Percentiles rank a stretch among this genome's conserved stretches.
These are phyloP conservation scores for Eulemur macaco DNA, from an alignment of 2,113 vertebrate species.

Conservation along the genomic window DNA sequence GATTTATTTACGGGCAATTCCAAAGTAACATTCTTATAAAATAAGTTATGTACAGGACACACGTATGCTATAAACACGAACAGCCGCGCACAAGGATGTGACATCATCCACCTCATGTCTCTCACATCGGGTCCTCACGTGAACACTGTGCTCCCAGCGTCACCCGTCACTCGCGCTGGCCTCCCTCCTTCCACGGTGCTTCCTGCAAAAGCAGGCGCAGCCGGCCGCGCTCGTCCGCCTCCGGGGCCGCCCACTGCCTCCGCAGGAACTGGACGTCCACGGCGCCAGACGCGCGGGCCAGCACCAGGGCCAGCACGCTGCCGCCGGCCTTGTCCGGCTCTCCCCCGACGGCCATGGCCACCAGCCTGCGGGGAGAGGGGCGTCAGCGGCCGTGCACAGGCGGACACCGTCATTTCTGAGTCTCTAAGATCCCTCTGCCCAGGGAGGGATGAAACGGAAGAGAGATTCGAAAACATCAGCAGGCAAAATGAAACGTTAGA, in stretches of 20 bases:
- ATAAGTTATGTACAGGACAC: constrained; percentile 42
- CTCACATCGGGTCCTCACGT: neutral
- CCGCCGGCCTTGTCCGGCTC: constrained; percentile 88
- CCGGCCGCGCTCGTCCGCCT: constrained; percentile 83
- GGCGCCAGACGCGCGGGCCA: constrained; percentile 89
- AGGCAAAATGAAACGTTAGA: neutral
- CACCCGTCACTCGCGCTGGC: neutral
- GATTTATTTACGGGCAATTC: constrained; percentile 45
- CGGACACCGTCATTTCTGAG: rapidly evolving
- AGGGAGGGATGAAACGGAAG: neutral
- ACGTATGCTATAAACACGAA: constrained; percentile 17
- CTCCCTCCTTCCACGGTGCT: constrained; percentile 39
- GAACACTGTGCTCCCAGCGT: neutral
- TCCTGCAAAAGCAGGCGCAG: constrained; percentile 83
- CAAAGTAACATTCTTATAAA: neutral
- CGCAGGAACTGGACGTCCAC: constrained; percentile 92
- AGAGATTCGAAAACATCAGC: neutral
- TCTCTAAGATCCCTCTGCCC: neutral
- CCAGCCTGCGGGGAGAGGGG: constrained; percentile 84
- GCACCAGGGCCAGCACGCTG: constrained; percentile 87
- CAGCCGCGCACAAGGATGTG: constrained; percentile 9
- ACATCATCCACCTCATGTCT: constrained; percentile 4
- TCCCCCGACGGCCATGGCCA: constrained; percentile 89
- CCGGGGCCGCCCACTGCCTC: constrained; percentile 82
- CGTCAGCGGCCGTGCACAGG: rapidly evolving